Evolutionary conservation across 2,113 vertebrate genomes (phyloP), one percentile per base, ranked within the genome.

Genomic region (Cacatua alba): DNA sequence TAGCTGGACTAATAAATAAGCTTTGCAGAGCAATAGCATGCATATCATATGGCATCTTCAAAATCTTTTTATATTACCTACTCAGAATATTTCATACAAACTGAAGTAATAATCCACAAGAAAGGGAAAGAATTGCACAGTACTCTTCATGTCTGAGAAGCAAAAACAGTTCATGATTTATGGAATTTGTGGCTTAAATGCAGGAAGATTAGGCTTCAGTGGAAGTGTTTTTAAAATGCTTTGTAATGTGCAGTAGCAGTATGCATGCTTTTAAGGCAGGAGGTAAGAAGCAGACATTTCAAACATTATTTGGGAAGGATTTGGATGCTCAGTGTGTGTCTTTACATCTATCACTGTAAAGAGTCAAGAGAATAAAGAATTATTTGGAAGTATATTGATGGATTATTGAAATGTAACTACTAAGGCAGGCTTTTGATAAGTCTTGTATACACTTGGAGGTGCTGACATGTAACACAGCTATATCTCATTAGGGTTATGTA

Each of bases 351-450:
- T 81, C 48, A 24, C 24, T 83, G 18, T 31, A 70, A 82, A 60
- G 31, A 89, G 33, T 57, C 39, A 86, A 78, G 49, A 75, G 29
- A 95, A 71, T 64, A 79, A 95, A 82, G 35, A 53, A 62, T 72
- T 93, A 64, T 81, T 95, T 93, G 35, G 68, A 81, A 90, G 48
- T n/a, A 14, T 93, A 75, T 52, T 90, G 72, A 86, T 90, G 80
- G 57, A 79, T 55, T 92, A 65, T 65, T 76, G 64, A 84, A 95
- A 88, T 55, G 33, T 81, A 80, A n/a, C 86, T 74, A 59, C 72
- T 83, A 14, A 63, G 23, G 55, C 55, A 55, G 39, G 51, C 53
- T 93, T 94, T 88, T 92, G 68, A 64, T 74, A 92, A 78, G 29
- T 80, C 24, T 55, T 39, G 25, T 37, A 25, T 60, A 15, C 68